These are phyloP conservation scores for Philaethria dido DNA, from an alignment of 2,888 invertebrate species.

Conservation along the genomic window DNA sequence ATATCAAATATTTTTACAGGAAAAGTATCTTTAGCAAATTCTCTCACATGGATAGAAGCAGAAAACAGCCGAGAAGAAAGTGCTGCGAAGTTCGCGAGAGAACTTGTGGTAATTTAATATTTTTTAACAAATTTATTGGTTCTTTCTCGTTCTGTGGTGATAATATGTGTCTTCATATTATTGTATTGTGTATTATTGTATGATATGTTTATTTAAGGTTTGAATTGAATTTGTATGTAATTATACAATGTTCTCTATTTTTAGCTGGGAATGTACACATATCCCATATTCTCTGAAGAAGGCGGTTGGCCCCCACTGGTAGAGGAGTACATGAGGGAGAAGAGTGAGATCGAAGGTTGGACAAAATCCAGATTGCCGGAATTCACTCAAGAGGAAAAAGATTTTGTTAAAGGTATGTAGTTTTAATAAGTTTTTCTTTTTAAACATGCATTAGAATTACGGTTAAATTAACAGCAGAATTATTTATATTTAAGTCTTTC, in stretches of 20 bases:
- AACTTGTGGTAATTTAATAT: conserved; percentile 3
- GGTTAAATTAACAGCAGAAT: too few relatives aligned
- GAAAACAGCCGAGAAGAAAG: conserved; percentile 1
- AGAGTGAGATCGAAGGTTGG: too few relatives aligned
- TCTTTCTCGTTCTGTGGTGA: too few relatives aligned
- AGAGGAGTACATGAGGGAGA: not conserved
- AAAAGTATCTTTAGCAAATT: conserved; percentile 5
- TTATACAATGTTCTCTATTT: not conserved
- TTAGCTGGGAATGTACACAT: conserved; percentile 14
- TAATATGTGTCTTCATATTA: too few relatives aligned
- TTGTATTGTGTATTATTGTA: too few relatives aligned
- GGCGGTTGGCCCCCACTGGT: conserved; percentile 15
- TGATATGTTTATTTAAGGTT: too few relatives aligned
- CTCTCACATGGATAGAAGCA: conserved; percentile 2
- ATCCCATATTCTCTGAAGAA: conserved; percentile 17
- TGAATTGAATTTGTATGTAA: not conserved
- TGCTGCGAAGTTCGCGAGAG: not conserved
- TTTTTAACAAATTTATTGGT: too few relatives aligned
- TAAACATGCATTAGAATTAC: too few relatives aligned
- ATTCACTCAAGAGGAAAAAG: too few relatives aligned
- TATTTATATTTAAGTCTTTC: too few relatives aligned
- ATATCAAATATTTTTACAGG: conserved; percentile 1
- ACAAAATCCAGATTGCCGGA: too few relatives aligned
- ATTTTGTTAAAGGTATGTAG: conserved; percentile 41
- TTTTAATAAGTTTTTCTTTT: too few relatives aligned